These are phyloP conservation scores for Sebastes hopkinsi DNA, from an alignment of 2,797 vertebrate species.

Conservation along the genomic window DNA sequence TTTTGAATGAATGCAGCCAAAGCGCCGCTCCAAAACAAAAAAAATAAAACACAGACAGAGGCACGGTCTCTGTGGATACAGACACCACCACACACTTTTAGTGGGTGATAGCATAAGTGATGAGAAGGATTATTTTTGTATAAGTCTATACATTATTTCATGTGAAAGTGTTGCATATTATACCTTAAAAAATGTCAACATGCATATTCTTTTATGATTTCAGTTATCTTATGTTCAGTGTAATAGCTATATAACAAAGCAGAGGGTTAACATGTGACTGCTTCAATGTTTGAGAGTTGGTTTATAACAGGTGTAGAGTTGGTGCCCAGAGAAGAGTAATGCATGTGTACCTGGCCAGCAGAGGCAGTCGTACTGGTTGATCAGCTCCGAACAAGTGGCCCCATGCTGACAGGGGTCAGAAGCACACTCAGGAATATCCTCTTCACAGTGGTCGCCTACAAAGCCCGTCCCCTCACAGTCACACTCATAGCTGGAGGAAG, in stretches of 20 bases:
- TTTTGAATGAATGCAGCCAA: no score
- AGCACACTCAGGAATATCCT: slow-evolving; percentile 90
- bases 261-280: not conserved
- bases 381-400: slow-evolving; percentile 87
- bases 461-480: slow-evolving; percentile 91
- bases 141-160: no score
- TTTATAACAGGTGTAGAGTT: not conserved
- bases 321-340: not conserved
- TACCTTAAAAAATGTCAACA: not conserved
- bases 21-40: no score
- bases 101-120: no score
- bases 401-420: slow-evolving; percentile 90
- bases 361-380: slow-evolving; percentile 86
- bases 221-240: not conserved
- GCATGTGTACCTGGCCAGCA: slow-evolving; percentile 90
- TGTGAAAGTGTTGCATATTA: no score
- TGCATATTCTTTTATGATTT: not conserved
- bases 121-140: no score
- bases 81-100: no score
- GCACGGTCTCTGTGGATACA: no score
- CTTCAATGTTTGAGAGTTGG: not conserved
- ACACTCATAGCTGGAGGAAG: slow-evolving; percentile 84
- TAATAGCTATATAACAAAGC: not conserved
- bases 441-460: slow-evolving; percentile 85
- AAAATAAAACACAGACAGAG: no score